Evolutionary conservation across 2,888 invertebrate genomes (phyloP), one percentile per base, ranked within the genome.

Genomic region (Lasiommata megera): DNA sequence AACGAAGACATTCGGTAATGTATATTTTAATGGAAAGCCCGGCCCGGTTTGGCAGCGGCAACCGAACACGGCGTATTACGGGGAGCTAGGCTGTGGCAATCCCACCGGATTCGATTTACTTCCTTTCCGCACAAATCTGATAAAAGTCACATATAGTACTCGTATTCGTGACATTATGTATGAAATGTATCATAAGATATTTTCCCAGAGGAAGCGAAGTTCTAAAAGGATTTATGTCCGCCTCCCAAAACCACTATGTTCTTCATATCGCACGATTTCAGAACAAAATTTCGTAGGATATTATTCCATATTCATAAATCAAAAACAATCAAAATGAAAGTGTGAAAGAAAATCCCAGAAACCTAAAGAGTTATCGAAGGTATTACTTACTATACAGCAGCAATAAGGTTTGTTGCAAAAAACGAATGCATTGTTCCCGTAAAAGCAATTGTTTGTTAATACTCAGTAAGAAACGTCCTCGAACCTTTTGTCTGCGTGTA

Each of bases 371-470:
- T n/a, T n/a, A n/a, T n/a, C n/a, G n/a, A n/a, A n/a, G n/a, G 2
- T 23, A 23, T 23, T 3, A 23, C 23, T 23, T 23, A 23, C 23
- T 16, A 38, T 34, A 38, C 16, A 14, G 38, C 7, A 41, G 17
- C 9, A 18, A 2, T 9, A 16, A 17, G 17, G n/a, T 6, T 8
- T 14, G 34, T 36, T 17, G 34, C 18, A 29, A 36, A 28, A 54
- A 29, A 28, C 34, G 43, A 50, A 41, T 16, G 51, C n/a, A 54
- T 14, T 23, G 36, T 38, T 17, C 36, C 14, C 36, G 51, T 37
- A 70, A 63, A 63, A 68, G 70, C 72, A 78, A 77, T 72, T 73
- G 73, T 71, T 74, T 73, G 71, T 66, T 68, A 74, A 74, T 73
- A 69, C 70, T 72, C 74, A 77, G 73, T 72, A 72, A 70, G 71